Evolutionary conservation across 2,888 invertebrate genomes (phyloP).

Genomic region (Catocala sponsa): DNA sequence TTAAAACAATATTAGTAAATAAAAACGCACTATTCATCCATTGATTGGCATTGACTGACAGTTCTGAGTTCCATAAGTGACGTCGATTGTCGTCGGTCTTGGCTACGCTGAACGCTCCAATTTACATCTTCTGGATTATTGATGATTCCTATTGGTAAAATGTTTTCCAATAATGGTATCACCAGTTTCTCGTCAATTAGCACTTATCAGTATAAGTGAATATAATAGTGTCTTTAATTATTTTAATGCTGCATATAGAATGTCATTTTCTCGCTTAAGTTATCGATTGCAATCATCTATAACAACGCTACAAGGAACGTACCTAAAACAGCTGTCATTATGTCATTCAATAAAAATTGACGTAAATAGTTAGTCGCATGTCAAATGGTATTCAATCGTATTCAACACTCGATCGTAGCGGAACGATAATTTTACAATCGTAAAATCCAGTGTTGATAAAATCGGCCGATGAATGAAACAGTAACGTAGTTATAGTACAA

Average conservation of each 20-base stretch:
- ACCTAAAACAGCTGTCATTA: slow-evolving; percentile 45
- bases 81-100: neutral
- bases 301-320: slow-evolving; percentile 14
- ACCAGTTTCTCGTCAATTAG: too few relatives aligned
- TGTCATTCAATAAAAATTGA: slow-evolving; percentile 39
- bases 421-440: slow-evolving; percentile 38
- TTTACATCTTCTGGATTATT: neutral
- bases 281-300: neutral
- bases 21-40: neutral
- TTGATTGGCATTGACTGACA: slow-evolving; percentile 3
- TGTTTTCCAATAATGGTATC: too few relatives aligned
- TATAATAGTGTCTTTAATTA: too few relatives aligned
- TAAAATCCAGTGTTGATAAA: slow-evolving; percentile 39
- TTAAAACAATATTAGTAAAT: neutral
- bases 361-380: slow-evolving; percentile 31
- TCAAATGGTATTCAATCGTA: slow-evolving; percentile 42
- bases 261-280: neutral
- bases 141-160: too few relatives aligned
- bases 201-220: too few relatives aligned
- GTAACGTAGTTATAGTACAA: slow-evolving; percentile 60
- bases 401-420: slow-evolving; percentile 38
- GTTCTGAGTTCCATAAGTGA: neutral
- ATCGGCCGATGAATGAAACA: slow-evolving; percentile 50
- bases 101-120: slow-evolving; percentile 1
- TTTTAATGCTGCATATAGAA: too few relatives aligned